A percentile compares a stretch with the other conserved stretches of the same genome.
Conservation (phyloP, 2,113 vertebrate genomes). For the Leiothrix lutea region DNA sequence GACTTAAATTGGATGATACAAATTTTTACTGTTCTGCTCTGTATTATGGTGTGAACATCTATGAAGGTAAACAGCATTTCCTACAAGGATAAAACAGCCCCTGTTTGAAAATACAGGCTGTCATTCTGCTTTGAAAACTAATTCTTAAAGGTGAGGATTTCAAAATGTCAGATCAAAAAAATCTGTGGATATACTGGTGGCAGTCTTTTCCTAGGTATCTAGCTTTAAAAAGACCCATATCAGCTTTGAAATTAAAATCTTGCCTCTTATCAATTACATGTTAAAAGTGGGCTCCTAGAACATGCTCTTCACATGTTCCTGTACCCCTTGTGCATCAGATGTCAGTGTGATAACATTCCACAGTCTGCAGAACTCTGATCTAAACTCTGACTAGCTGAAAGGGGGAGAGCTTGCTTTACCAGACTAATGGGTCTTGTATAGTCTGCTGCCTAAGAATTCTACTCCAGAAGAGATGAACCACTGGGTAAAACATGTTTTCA, state of each 20-base stretch:
- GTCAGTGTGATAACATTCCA: not conserved
- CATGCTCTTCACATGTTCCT: not conserved
- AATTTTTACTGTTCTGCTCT: not conserved
- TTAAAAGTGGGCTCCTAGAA: not conserved
- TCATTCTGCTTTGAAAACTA: not conserved
- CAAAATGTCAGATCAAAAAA: not conserved
- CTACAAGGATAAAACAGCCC: not conserved
- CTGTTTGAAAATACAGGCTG: not conserved
- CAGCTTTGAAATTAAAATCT: not conserved
- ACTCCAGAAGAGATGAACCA: not conserved
- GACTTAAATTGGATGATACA: not conserved
- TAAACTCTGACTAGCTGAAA: not conserved
- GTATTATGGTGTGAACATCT: not conserved
- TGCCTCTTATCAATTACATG: not conserved
- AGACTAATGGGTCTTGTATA: not conserved
- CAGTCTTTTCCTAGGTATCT: not conserved
- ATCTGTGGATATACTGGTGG: not conserved
- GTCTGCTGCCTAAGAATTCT: not conserved
- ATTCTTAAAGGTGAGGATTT: not conserved
- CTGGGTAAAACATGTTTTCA: not conserved
- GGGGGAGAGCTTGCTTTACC: not conserved
- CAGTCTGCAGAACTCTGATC: not conserved
- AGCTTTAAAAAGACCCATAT: not conserved
- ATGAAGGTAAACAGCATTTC: not conserved
- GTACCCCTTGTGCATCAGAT: not conserved